phyloP scores from a whole-genome alignment of 2,113 vertebrate species.

The Percopsis transmontana region DNA sequence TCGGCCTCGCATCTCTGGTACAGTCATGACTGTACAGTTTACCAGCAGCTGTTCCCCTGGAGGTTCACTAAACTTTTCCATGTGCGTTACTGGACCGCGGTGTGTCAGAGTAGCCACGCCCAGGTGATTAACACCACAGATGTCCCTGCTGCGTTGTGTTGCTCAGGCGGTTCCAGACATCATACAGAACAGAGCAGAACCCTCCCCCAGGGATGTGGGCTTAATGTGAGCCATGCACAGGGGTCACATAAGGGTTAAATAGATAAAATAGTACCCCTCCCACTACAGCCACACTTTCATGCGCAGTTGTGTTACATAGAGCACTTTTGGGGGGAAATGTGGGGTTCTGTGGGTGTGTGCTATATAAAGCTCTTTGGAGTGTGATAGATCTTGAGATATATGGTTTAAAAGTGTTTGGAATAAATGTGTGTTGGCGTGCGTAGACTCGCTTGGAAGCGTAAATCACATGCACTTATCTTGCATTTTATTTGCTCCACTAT shows the following conservation, averaged over 20 bases:
- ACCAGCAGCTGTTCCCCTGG: slow-evolving; percentile 28
- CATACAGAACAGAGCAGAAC: neutral
- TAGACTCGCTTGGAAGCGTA: slow-evolving; percentile 19
- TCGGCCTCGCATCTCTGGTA: slow-evolving; percentile 20
- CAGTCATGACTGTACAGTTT: slow-evolving; percentile 20
- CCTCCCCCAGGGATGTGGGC: neutral
- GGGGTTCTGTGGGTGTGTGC: too few relatives aligned
- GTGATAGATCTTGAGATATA: neutral
- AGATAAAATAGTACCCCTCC: too few relatives aligned
- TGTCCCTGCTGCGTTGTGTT: neutral
- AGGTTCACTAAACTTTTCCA: slow-evolving; percentile 30
- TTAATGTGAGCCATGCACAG: neutral
- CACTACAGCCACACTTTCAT: too few relatives aligned
- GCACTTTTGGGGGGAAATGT: too few relatives aligned
- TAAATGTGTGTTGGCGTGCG: neutral
- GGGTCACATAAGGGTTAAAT: too few relatives aligned
- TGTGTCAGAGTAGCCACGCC: slow-evolving; percentile 7
- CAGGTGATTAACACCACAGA: neutral
- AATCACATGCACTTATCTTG: neutral
- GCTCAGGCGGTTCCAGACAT: slow-evolving; percentile 9
- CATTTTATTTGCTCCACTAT: too few relatives aligned
- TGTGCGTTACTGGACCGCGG: slow-evolving; percentile 15
- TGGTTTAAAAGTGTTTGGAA: slow-evolving; percentile 13
- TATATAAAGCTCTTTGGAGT: neutral
- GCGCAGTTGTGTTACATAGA: too few relatives aligned